Evolutionary conservation across 2,888 invertebrate species (phyloP).

Genomic region (Cremastinae sp.): DNA sequence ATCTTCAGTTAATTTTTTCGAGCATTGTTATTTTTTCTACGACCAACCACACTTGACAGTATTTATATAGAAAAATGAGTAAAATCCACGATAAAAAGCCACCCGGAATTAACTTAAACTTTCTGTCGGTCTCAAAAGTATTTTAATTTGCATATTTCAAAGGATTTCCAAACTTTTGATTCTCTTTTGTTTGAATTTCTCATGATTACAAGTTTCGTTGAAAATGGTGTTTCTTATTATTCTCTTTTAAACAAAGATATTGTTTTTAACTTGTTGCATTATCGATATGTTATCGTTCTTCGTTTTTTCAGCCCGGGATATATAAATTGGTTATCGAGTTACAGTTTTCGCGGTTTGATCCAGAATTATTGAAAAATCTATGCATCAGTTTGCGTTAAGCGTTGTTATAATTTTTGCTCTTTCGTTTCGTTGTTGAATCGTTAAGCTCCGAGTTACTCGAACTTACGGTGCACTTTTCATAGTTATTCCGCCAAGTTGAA

Average conservation of each 20-base stretch:
- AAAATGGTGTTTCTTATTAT: conserved; percentile 28
- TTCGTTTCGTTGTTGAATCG: conserved; percentile 58
- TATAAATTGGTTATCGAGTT: conserved; percentile 55
- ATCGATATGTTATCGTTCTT: conserved; percentile 51
- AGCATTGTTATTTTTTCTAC: conserved; percentile 23
- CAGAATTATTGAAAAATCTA: conserved; percentile 58
- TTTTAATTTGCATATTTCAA: too few relatives aligned
- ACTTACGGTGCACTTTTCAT: conserved; percentile 42
- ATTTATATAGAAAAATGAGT: not conserved
- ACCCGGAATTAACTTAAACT: too few relatives aligned
- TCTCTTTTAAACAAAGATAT: conserved; percentile 51
- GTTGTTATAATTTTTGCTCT: conserved; percentile 56
- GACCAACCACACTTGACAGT: not conserved
- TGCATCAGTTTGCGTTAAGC: conserved; percentile 67
- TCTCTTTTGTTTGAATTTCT: conserved; percentile 32
- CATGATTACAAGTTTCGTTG: conserved; percentile 45
- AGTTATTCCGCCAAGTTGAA: conserved; percentile 60
- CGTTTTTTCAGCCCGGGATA: conserved; percentile 41
- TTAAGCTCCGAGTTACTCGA: conserved; percentile 52
- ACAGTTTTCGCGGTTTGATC: conserved; percentile 59
- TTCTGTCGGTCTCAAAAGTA: too few relatives aligned
- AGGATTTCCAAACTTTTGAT: conserved; percentile 9
- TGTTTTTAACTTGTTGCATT: conserved; percentile 56
- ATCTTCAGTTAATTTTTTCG: conserved; percentile 52
- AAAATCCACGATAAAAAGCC: too few relatives aligned